Evolutionary conservation across 2,888 invertebrate genomes (phyloP), one percentile per base, ranked within the genome.

Genomic region (Apantesis nais): DNA sequence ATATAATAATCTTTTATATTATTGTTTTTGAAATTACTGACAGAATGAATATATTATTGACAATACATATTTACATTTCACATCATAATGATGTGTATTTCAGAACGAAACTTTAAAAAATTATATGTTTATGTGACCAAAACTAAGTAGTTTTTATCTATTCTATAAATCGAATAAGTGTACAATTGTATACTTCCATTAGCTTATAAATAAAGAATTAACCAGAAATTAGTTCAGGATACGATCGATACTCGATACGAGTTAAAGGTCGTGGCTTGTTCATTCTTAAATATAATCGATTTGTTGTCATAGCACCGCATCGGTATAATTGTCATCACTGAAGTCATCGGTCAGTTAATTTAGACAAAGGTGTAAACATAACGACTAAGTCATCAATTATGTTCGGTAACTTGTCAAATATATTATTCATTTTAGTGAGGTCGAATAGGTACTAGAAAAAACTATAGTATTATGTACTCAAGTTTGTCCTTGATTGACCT

Each of bases 251-350:
- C 66, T 69, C 41, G 34, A 48, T 77, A 70, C 74, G 72, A 74
- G 71, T 76, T 73, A 74, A 77, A 81, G 75, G 79, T 73, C 73
- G 63, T n/a, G 12, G 44, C 25, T 16, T 67, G 60, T 58, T 63
- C 52, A 63, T 68, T 74, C 62, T 72, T 61, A 74, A 76, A 72
- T 72, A 44, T 69, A 62, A 74, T 73, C 71, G 71, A 71, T 78
- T 48, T 22, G 61, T 66, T 55, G 70, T 78, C 72, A 73, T 77
- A 69, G 52, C 12, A 39, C 62, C 62, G 19, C 44, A 11, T n/a
- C 61, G 52, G 22, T n/a, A n/a, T 22, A n/a, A 22, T 55, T 34
- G 37, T 70, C 66, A 66, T 66, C 64, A 66, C 41, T 71, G 48
- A 67, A 69, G 64, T 68, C 71, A 77, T 73, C 68, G 65, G 55